Evolutionary conservation across 2,888 invertebrate species (phyloP), one percentile per base, ranked within the genome.

Genomic region (Caenorhabditis wallacei): DNA sequence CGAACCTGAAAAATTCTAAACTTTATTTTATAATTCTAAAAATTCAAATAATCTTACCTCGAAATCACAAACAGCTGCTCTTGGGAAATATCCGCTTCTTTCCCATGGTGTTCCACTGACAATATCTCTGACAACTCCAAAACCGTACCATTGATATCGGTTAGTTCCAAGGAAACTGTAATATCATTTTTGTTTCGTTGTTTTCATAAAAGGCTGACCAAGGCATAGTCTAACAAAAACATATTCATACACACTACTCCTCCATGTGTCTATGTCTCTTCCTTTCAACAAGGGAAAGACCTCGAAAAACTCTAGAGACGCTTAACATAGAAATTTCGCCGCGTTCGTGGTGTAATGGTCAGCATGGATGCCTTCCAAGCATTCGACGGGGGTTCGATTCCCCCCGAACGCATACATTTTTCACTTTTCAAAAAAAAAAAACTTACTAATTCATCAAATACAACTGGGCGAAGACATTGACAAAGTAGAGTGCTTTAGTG

Each of bases 21-120:
- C 2, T 13, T 13, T n/a, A 43, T 40, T 53, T 56, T 48, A 35
- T 18, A 26, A 16, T 30, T 56, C 7, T 2, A 8, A 43, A 4
- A 10, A 35, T 7, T 35, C 35, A 35, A 10, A 35, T 13, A 10
- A 13, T 40, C 40, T 40, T 30, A 89, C 90, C 72, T 87, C 85
- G 74, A 92, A 91, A 78, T 92, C 92, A 61, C 92, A 92, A 11
- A 92, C 82, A 11, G 92, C 90, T 8, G 88, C 84, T 54, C 89
- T 61, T 0, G 89, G 89, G 54, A 90, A 90, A 51, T 82, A 86
- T 2, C 91, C 90, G 40, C 88, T 88, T 16, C 87, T 66, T 64
- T 92, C 88, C 92, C 92, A 92, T 4, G 86, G 82, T 4, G 81
- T 76, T 8, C 92, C 92, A 8, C 61, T 66, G 5, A 92, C 64